phyloP scores from a whole-genome alignment of 53 echinoderm and acorn worm genomes.

The Zoroaster sp. region DNA sequence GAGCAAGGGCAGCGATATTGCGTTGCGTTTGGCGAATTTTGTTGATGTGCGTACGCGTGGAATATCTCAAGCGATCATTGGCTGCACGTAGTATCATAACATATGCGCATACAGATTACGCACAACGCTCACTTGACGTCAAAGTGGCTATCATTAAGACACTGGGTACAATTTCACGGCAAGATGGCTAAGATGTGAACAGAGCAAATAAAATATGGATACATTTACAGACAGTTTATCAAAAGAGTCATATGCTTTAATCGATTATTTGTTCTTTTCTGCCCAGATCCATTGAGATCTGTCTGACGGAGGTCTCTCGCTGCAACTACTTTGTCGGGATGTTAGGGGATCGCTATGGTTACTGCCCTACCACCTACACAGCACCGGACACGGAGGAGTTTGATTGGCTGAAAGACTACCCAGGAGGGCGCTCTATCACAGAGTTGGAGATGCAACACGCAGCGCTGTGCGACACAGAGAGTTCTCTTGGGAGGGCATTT shows the following conservation, averaged over 20 bases:
- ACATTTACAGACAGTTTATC: too few species aligned
- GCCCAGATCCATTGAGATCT: constrained; percentile 88
- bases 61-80: too few species aligned
- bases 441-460: constrained; percentile 90
- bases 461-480: constrained; percentile 56
- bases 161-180: too few species aligned
- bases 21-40: too few species aligned
- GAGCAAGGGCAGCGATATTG: too few species aligned
- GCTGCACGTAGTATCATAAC: too few species aligned
- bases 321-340: constrained; percentile 93
- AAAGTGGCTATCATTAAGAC: too few species aligned
- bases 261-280: neutral
- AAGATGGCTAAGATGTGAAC: too few species aligned
- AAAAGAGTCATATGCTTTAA: neutral
- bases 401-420: constrained; percentile 82
- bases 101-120: too few species aligned
- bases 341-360: constrained; percentile 91
- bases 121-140: too few species aligned
- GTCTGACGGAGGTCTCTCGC: constrained; percentile 83
- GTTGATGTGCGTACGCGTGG: too few species aligned
- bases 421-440: constrained; percentile 82
- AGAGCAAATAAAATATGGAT: neutral
- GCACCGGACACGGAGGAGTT: constrained; percentile 68
- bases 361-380: constrained; percentile 71
- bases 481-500: constrained; percentile 61